Conservation (phyloP, 2,888 invertebrate species). For the Colostygia pectinataria region DNA sequence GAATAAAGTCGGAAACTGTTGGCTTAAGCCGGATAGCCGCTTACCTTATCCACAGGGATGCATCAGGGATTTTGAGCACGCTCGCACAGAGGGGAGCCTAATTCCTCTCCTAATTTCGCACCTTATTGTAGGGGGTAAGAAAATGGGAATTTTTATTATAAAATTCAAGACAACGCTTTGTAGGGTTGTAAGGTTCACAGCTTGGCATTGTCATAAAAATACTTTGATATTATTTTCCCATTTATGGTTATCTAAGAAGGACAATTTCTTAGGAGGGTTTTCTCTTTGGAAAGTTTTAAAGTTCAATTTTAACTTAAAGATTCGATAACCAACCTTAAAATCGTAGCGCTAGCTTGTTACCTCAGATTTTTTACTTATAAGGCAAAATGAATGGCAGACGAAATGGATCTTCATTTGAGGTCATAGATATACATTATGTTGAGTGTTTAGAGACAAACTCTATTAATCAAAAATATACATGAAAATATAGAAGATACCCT, state of each 20-base stretch:
- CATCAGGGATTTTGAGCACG: conserved; percentile 70
- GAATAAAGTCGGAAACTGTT: background rate
- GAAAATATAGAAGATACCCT: background rate
- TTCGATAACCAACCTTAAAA: too few species aligned
- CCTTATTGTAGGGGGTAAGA: conserved; percentile 75
- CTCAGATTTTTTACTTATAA: background rate
- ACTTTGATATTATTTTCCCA: conserved; percentile 28
- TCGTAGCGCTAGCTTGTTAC: background rate
- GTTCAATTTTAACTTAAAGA: too few species aligned
- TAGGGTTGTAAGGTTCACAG: conserved; percentile 41
- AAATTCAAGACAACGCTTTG: conserved; percentile 50
- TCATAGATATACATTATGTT: background rate
- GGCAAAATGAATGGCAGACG: background rate
- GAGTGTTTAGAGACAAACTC: background rate
- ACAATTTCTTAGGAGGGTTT: too few species aligned
- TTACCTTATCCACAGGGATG: conserved; percentile 41
- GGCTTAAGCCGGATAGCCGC: background rate
- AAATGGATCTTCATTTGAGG: background rate
- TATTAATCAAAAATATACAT: background rate
- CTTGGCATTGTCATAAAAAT: conserved; percentile 32
- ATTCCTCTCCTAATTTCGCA: conserved; percentile 80
- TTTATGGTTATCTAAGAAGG: too few species aligned
- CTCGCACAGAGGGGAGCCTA: conserved; percentile 68
- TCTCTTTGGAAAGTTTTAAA: too few species aligned
- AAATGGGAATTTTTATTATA: conserved; percentile 69